These are phyloP conservation scores for Chloroclystis v-ata DNA, from an alignment of 2,888 invertebrate genomes.

Conservation along the genomic window DNA sequence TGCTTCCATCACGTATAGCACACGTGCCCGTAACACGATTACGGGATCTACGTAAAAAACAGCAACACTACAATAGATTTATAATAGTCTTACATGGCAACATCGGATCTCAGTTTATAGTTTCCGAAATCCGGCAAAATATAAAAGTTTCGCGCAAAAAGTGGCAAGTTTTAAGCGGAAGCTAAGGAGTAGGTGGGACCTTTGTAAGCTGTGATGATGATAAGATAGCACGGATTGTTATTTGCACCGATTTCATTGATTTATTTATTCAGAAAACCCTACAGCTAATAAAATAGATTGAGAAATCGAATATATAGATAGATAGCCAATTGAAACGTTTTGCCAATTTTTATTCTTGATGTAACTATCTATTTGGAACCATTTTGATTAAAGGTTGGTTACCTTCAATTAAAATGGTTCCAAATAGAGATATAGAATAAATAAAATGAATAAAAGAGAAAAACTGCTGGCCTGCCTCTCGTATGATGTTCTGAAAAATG, in stretches of 20 bases:
- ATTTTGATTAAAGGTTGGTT: too few relatives aligned
- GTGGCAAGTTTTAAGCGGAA: conserved; percentile 51
- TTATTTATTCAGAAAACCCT: too few relatives aligned
- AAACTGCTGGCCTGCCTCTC: too few relatives aligned
- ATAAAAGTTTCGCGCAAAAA: conserved; percentile 34
- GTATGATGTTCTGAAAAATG: too few relatives aligned
- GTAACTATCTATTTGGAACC: too few relatives aligned
- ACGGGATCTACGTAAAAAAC: conserved; percentile 24
- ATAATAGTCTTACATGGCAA: conserved; percentile 1
- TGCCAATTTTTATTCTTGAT: too few relatives aligned
- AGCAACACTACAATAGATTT: conserved; percentile 12
- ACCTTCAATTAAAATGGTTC: too few relatives aligned
- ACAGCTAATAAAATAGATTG: neutral
- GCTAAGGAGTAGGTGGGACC: conserved; percentile 44
- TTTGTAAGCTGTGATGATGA: conserved; percentile 49
- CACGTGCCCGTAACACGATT: conserved; percentile 73
- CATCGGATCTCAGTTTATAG: conserved; percentile 50
- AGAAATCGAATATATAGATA: neutral
- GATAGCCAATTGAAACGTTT: too few relatives aligned
- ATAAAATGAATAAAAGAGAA: too few relatives aligned
- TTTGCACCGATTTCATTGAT: too few relatives aligned
- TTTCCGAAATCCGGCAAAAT: conserved; percentile 54
- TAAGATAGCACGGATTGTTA: conserved; percentile 42
- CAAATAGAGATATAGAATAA: too few relatives aligned
- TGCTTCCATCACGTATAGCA: conserved; percentile 65